Base-by-base conservation (phyloP, 2,797 vertebrate species). In the Tapirus indicus region DNA sequence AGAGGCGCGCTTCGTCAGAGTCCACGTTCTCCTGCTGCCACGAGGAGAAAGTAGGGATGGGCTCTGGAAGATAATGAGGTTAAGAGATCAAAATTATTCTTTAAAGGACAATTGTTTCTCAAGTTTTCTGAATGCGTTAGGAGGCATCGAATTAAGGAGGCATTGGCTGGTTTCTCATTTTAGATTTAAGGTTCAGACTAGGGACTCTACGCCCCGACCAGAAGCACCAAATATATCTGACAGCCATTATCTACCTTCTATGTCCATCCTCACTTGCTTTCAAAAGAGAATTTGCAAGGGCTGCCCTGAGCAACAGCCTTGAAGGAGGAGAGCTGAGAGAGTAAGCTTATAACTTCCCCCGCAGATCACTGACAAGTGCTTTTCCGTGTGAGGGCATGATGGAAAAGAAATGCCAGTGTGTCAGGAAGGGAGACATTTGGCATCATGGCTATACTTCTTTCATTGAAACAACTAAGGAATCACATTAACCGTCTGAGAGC, bases 11-110 rank as follows among this genome's bases (percentile, higher is more conserved):
- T 95, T 99, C 99, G 6, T 99, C 99, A 0, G 99, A 98, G 97
- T 99, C 99, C 98, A 99, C 98, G 87, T 98, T 98, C 91, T 99
- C 99, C 96, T 99, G 99, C 97, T 99, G 99, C 99, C 99, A 99
- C 1, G 99, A 98, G 7, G 99, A 99, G 97, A 99, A 99, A 2
- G 99, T 99, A 0, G 99, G 99, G 87, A 99, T 97, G 1, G 99
- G 99, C 78, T 99, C 99, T 99, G 98, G 92, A 97, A 88, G 94
- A 90, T 2, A 97, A 72, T 0, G 20, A 47, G 11, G 47, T 14
- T 3, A 2, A 64, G 25, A 71, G 60, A 69, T 96, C 71, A 93
- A 16, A 6, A 52, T 2, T 9, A 27, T 14, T 93, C 49, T 58
- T 47, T 23, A 66, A 60, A 69, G 74, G 16, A 5, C 16, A 11